phyloP scores from a whole-genome alignment of 92 coral and sea anemone species.

The Epizoanthus illoricatus region DNA sequence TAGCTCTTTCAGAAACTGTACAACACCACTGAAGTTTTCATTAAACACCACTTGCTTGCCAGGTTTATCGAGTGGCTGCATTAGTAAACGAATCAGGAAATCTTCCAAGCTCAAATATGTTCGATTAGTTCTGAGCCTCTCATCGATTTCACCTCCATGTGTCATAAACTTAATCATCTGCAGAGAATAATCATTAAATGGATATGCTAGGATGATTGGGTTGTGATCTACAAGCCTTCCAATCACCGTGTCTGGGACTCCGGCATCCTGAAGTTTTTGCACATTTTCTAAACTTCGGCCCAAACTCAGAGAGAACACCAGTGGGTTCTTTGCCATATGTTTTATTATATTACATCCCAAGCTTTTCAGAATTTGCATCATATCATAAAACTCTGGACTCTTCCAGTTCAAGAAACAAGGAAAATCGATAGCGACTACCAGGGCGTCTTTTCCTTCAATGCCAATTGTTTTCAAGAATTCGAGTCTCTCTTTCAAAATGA shows the following conservation, averaged over 20 bases:
- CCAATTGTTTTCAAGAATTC: slow-evolving; percentile 62
- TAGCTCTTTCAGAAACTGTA: slow-evolving; percentile 76
- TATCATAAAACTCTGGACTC: slow-evolving; percentile 52
- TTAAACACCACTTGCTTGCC: slow-evolving; percentile 67
- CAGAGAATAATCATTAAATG: slow-evolving; percentile 59
- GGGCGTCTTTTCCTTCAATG: slow-evolving; percentile 72
- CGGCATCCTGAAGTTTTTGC: slow-evolving; percentile 57
- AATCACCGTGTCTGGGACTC: slow-evolving; percentile 60
- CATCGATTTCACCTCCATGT: slow-evolving; percentile 35
- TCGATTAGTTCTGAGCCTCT: slow-evolving; percentile 35
- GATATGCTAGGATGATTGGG: slow-evolving; percentile 76
- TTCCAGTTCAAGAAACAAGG: slow-evolving; percentile 80
- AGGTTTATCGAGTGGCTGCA: slow-evolving; percentile 74
- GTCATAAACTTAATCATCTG: slow-evolving; percentile 49
- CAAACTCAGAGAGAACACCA: slow-evolving; percentile 73
- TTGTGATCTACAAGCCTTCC: slow-evolving; percentile 75
- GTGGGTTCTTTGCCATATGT: slow-evolving; percentile 74
- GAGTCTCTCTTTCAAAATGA: slow-evolving; percentile 63
- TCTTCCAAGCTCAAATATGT: slow-evolving; percentile 39
- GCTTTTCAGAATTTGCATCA: slow-evolving; percentile 64
- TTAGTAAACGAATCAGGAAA: slow-evolving; percentile 54
- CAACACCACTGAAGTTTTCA: slow-evolving; percentile 71
- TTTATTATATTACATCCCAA: slow-evolving; percentile 77
- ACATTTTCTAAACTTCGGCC: slow-evolving; percentile 61
- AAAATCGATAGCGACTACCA: slow-evolving; percentile 68